phyloP scores from a whole-genome alignment of 2,797 vertebrate genomes.

The Periophthalmus magnuspinnatus region DNA sequence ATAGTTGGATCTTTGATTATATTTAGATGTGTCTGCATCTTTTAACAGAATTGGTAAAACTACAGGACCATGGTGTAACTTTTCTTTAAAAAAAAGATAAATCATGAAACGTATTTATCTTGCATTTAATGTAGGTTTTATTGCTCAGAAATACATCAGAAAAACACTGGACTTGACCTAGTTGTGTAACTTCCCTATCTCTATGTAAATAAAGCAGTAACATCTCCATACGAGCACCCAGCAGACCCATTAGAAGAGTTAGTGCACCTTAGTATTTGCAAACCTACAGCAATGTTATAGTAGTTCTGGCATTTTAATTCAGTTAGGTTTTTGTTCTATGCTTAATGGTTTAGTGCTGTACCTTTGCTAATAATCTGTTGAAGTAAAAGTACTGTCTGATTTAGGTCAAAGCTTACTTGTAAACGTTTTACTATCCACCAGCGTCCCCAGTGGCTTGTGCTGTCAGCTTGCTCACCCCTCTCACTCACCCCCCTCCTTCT shows the following conservation, averaged over 20 bases:
- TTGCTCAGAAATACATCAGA: no score
- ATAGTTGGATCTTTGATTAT: background rate
- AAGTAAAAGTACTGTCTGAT: conserved; percentile 11
- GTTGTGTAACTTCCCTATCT: no score
- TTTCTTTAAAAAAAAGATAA: no score
- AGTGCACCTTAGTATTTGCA: background rate
- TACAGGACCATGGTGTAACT: no score
- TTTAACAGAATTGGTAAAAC: background rate
- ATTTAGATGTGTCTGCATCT: background rate
- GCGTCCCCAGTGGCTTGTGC: conserved; percentile 50
- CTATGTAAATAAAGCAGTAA: no score
- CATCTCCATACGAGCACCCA: no score
- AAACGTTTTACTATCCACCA: conserved; percentile 49
- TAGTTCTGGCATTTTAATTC: background rate
- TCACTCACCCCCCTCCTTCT: conserved; percentile 32
- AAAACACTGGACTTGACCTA: no score
- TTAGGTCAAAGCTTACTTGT: conserved; percentile 31
- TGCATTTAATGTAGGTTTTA: no score
- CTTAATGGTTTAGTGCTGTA: background rate
- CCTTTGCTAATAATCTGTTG: background rate
- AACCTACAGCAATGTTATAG: background rate
- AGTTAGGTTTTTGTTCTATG: background rate
- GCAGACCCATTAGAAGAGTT: no score
- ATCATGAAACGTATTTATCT: no score
- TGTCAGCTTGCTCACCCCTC: conserved; percentile 25